phyloP scores from a whole-genome alignment of 2,888 invertebrate species.

The Caenorhabditis plicata region DNA sequence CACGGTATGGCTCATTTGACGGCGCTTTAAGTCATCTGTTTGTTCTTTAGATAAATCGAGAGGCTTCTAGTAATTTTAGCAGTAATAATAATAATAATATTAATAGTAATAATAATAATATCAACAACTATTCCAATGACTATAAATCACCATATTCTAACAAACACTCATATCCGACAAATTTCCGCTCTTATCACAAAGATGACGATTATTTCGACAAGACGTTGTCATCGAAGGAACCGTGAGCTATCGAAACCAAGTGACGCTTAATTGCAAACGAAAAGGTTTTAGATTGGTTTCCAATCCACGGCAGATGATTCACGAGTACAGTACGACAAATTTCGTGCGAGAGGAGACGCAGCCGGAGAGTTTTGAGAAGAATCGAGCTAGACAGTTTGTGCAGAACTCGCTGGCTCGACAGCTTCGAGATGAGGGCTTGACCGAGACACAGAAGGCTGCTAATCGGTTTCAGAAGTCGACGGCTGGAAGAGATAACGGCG shows the following conservation, averaged over 20 bases:
- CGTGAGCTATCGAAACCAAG: no score
- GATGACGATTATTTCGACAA: constrained; percentile 32
- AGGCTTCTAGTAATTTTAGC: constrained; percentile 21
- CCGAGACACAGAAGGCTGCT: constrained; percentile 52
- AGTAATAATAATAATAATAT: constrained; percentile 12
- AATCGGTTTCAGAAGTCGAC: constrained; percentile 53
- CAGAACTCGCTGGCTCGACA: constrained; percentile 35
- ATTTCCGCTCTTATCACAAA: constrained; percentile 34
- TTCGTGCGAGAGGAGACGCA: constrained; percentile 20
- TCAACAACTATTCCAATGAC: constrained; percentile 4
- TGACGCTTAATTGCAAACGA: no score
- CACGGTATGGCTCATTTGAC: not conserved
- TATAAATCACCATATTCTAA: constrained; percentile 30
- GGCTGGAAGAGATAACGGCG: not conserved
- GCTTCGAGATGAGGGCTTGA: constrained; percentile 46
- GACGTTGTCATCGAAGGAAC: no score
- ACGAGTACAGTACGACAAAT: constrained; percentile 40
- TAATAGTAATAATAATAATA: constrained; percentile 3
- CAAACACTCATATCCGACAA: constrained; percentile 30
- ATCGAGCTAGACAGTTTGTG: constrained; percentile 14
- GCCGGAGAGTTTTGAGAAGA: constrained; percentile 6
- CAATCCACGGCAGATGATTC: constrained; percentile 41
- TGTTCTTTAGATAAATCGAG: constrained; percentile 20
- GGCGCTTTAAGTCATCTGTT: not conserved
- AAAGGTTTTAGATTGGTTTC: no score